Conservation (phyloP, 1,140 invertebrate genomes). For the Anagrus nilaparvatae region DNA sequence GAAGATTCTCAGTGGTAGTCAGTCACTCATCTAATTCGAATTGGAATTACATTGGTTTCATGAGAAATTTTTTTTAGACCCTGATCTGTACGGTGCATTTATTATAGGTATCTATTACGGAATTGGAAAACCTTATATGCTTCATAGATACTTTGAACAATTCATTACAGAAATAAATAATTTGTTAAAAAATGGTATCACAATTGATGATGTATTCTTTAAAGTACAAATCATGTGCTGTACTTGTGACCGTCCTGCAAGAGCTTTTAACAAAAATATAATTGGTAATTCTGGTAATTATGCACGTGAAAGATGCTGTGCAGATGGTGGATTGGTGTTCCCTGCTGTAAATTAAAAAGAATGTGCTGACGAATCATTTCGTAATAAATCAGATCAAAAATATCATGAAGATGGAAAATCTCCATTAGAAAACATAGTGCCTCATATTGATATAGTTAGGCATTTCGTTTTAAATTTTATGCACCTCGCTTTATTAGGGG, state of each 20-base stretch:
- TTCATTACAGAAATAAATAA: slow-evolving; percentile 8
- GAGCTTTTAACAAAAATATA: slow-evolving; percentile 14
- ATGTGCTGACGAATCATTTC: slow-evolving; percentile 6
- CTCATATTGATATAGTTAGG: background rate
- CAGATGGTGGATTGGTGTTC: slow-evolving; percentile 3
- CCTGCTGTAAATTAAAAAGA: background rate
- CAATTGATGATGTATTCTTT: slow-evolving; percentile 3
- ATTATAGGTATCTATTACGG: slow-evolving; percentile 13
- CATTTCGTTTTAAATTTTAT: slow-evolving; percentile 6
- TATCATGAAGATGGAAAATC: slow-evolving; percentile 7
- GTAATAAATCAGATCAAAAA: background rate
- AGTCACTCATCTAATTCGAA: too few relatives aligned
- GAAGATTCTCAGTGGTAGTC: too few relatives aligned
- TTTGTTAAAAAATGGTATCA: slow-evolving; percentile 1
- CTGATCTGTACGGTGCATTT: slow-evolving; percentile 13
- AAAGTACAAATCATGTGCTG: slow-evolving; percentile 5
- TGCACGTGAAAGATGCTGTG: slow-evolving; percentile 13
- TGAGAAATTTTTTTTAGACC: slow-evolving; percentile 12
- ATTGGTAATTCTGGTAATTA: slow-evolving; percentile 15
- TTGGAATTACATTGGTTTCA: too few relatives aligned
- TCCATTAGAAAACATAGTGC: background rate
- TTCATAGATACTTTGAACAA: slow-evolving; percentile 7
- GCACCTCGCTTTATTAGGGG: slow-evolving; percentile 3
- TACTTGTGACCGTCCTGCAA: slow-evolving; percentile 12
- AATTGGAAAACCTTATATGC: slow-evolving; percentile 8